phyloP scores from a whole-genome alignment of 1,140 invertebrate species.

The Sarcophaga bullata region DNA sequence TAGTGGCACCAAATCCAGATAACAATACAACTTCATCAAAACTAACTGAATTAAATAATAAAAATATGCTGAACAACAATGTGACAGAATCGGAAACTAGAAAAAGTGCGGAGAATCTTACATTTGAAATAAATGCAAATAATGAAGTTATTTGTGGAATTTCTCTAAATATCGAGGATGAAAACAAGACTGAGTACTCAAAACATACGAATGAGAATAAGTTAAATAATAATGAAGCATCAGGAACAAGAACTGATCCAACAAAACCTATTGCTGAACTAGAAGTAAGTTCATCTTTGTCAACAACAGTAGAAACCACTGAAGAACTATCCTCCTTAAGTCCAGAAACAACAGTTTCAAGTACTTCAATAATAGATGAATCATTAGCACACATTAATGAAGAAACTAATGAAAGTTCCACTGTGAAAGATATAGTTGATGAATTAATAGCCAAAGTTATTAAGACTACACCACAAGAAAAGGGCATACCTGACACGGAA shows the following conservation, averaged over 20 bases:
- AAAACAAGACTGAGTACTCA: conserved; percentile 45
- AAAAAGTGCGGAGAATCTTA: conserved; percentile 48
- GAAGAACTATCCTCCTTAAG: conserved; percentile 49
- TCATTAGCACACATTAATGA: conserved; percentile 44
- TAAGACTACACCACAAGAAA: background rate
- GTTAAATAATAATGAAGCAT: conserved; percentile 32
- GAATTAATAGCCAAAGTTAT: conserved; percentile 60
- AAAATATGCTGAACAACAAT: conserved; percentile 58
- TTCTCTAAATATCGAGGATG: background rate
- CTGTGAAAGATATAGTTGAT: conserved; percentile 60
- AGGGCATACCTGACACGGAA: conserved; percentile 44
- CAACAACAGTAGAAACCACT: conserved; percentile 46
- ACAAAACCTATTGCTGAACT: conserved; percentile 50
- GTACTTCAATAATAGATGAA: conserved; percentile 45
- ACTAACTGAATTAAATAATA: conserved; percentile 59
- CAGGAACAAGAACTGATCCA: conserved; percentile 50
- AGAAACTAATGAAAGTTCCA: conserved; percentile 45
- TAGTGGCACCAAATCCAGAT: background rate
- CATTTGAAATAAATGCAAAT: conserved; percentile 14
- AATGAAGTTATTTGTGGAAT: conserved; percentile 9
- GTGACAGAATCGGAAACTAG: background rate
- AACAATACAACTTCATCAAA: conserved; percentile 30
- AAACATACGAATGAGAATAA: conserved; percentile 36
- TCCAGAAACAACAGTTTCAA: conserved; percentile 46
- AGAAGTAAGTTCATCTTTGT: conserved; percentile 50